Base-by-base conservation (phyloP, 1,140 invertebrate species). In the Propsilocerus akamusi region DNA sequence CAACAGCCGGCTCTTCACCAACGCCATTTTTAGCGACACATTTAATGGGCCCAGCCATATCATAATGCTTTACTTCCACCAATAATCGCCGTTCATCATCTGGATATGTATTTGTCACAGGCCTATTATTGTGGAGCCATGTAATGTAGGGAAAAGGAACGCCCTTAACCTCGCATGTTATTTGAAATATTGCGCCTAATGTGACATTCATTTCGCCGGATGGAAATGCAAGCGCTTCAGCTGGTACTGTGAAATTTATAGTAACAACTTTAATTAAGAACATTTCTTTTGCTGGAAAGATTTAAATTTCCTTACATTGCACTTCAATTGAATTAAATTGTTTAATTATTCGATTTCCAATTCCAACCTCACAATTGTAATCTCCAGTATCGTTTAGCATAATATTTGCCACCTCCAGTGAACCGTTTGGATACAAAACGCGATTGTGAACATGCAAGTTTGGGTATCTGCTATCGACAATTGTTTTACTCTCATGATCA, bases 291-390 rank as follows among this genome's bases (percentile, higher is more conserved):
- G 4, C 11, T 14, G 14, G 14, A 25, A 23, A 12, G n/a, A 34
- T 34, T 11, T 22, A 14, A 32, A 34, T 20, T 1, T 34, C 70
- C 78, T 76, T 67, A 83, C 81, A 78, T 60, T 82, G 72, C 25
- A 87, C 83, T 72, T 83, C 74, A 51, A 87, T 82, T 26, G 76
- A 70, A 58, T 86, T 80, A 25, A 72, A 66, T 62, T 85, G 82
- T 48, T 69, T 71, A 7, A 81, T 73, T 3, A 76, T 72, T 41
- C 76, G 68, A n/a, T 70, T 70, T 30, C 70, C 69, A 8, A 51
- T 51, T 51, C 64, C 60, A 20, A 77, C 70, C 60, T 80, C 79
- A 54, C 83, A 87, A 37, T 75, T 76, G 57, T 86, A 87, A 50
- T 83, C 72, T 1, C 81, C 83, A 0, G 77, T 78, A 56, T 87